These are phyloP conservation scores for Natrix natrix DNA, from an alignment of 2,797 vertebrate species.

Conservation along the genomic window DNA sequence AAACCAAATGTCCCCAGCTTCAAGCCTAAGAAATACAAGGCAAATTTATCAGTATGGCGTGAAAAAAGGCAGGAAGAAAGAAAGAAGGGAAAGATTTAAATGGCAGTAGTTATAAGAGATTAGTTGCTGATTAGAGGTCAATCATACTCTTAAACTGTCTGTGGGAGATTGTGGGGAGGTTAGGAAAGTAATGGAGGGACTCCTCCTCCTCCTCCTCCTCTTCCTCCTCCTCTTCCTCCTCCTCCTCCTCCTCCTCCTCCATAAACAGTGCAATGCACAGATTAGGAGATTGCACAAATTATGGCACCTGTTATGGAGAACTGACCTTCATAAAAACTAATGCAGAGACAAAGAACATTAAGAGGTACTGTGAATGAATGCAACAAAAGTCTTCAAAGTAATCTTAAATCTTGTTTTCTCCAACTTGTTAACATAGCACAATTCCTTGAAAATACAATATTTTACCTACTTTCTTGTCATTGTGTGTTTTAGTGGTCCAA, in stretches of 20 bases:
- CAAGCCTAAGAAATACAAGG: neutral
- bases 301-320: neutral
- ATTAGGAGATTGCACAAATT: neutral
- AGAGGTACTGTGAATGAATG: neutral
- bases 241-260: no score
- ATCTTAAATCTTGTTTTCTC: neutral
- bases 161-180: neutral
- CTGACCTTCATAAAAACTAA: neutral
- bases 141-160: neutral
- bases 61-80: neutral
- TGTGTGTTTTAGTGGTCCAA: neutral
- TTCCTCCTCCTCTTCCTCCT: neutral
- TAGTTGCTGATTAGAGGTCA: neutral
- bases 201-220: no score
- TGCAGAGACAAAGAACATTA: neutral
- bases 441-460: neutral
- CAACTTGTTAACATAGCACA: neutral
- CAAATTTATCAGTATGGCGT: neutral
- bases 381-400: neutral
- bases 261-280: neutral
- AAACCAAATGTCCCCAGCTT: neutral
- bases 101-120: neutral
- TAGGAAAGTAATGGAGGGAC: neutral
- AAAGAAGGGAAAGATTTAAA: neutral
- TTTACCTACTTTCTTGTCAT: neutral